phyloP scores from a whole-genome alignment of 2,113 vertebrate species.

The Perca flavescens region DNA sequence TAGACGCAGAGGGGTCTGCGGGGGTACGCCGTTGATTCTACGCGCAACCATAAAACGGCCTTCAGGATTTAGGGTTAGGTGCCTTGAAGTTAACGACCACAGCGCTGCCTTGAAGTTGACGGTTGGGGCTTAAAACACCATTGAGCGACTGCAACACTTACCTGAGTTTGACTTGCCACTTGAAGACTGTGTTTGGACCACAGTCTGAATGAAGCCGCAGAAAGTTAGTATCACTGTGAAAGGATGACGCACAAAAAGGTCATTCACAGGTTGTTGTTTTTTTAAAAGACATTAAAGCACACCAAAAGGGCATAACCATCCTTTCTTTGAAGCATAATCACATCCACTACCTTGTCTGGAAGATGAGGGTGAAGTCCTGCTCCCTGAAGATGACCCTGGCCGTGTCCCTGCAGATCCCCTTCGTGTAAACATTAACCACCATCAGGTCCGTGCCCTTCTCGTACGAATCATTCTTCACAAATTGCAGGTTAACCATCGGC shows the following conservation, averaged over 20 bases:
- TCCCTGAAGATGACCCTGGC: conserved; percentile 96
- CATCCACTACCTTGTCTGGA: conserved; percentile 91
- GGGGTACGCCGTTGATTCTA: no score
- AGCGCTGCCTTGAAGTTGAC: no score
- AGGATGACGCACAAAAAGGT: background rate
- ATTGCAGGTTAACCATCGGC: conserved; percentile 91
- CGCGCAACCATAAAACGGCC: no score
- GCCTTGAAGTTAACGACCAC: no score
- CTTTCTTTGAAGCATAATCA: background rate
- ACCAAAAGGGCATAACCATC: fast-evolving
- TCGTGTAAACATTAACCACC: conserved; percentile 96
- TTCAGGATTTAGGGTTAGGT: no score
- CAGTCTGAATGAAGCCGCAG: conserved; percentile 92
- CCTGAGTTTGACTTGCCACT: conserved; percentile 99
- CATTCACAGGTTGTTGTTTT: background rate
- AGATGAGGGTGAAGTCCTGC: conserved; percentile 96
- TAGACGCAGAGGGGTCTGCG: no score
- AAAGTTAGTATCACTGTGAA: conserved; percentile 89
- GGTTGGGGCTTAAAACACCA: no score
- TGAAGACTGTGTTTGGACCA: conserved; percentile 93
- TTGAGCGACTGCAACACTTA: conserved; percentile 5
- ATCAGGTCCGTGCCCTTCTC: conserved; percentile 97
- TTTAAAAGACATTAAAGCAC: background rate
- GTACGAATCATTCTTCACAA: conserved; percentile 95
- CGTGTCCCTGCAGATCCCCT: conserved; percentile 90